Base-by-base conservation (phyloP, 1,140 invertebrate species). In the Drosophila kikkawai region DNA sequence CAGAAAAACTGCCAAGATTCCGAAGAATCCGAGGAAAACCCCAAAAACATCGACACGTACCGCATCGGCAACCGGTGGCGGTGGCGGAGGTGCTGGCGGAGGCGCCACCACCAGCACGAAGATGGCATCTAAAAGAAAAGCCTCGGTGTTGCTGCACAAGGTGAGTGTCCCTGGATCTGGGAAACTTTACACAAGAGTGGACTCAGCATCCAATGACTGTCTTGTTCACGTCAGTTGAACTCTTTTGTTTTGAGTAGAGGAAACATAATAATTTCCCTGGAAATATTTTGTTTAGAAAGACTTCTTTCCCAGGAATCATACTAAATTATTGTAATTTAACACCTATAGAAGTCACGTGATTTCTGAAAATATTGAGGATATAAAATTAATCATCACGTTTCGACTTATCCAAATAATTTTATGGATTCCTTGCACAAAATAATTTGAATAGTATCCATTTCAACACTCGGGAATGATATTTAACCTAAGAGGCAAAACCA, bases 81-180 rank as follows among this genome's bases (percentile, higher is more conserved):
- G 86, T 83, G 91, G 91, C 78, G 91, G 91, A 87, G 91, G 91
- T 91, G 85, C 86, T 90, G 85, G 85, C 82, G 85, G 85, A 79
- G 85, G 86, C 82, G 85, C 84, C 81, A 90, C 84, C 85, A 90
- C 85, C 87, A 92, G 79, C 87, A 92, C 91, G 66, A 92, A 92
- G 78, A 93, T 93, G 92, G 92, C 92, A 79, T 93, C 92, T 83
- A 93, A 93, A 91, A 91, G 92, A 80, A 93, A 93, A 91, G 92
- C 92, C 32, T 93, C 91, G 79, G 92, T 92, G 80, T 90, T 93
- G 87, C 86, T 93, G 77, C 92, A 93, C 82, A 93, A 93, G 92
- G 92, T 93, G 84, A 84, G 91, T 82, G 22, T n/a, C 4, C 12
- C 3, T n/a, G 51, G 34, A 34, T 51, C 12, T 19, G 6, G n/a